Evolutionary conservation across 2,113 vertebrate genomes (phyloP).

Genomic region (Callospermophilus lateralis): DNA sequence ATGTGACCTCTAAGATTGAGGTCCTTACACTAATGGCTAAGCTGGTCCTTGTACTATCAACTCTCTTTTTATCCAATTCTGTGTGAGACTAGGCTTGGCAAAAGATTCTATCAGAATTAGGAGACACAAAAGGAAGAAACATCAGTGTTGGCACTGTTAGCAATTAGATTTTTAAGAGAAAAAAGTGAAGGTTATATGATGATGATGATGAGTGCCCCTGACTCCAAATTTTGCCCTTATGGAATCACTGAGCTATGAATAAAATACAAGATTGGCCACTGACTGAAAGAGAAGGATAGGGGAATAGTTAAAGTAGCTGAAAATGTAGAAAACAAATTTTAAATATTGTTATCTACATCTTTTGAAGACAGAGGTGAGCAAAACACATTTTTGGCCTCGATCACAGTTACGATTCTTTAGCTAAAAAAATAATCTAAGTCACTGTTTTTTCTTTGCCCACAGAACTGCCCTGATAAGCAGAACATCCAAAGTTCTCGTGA

Average conservation of each 20-base stretch:
- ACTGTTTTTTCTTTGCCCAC: not conserved
- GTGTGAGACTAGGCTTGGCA: not conserved
- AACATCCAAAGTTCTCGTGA: not conserved
- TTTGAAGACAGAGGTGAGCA: not conserved
- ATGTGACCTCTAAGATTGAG: not conserved
- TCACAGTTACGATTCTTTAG: not conserved
- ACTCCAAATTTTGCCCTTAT: not conserved
- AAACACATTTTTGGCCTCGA: not conserved
- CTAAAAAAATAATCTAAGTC: not conserved
- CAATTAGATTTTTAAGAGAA: not conserved
- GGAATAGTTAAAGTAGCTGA: not conserved
- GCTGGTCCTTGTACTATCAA: not conserved
- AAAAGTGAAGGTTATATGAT: constrained; percentile 6
- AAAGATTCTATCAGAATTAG: not conserved
- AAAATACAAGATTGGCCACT: not conserved
- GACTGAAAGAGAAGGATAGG: not conserved
- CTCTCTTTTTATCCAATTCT: not conserved
- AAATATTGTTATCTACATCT: not conserved
- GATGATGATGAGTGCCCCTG: not conserved
- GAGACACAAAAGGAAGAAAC: constrained; percentile 14
- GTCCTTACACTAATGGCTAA: not conserved
- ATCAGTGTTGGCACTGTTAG: not conserved
- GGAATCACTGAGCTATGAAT: not conserved
- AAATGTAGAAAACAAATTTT: not conserved
- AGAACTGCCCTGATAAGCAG: not conserved